Base-by-base conservation (phyloP, 2,797 vertebrate genomes). In the Chromis chromis region DNA sequence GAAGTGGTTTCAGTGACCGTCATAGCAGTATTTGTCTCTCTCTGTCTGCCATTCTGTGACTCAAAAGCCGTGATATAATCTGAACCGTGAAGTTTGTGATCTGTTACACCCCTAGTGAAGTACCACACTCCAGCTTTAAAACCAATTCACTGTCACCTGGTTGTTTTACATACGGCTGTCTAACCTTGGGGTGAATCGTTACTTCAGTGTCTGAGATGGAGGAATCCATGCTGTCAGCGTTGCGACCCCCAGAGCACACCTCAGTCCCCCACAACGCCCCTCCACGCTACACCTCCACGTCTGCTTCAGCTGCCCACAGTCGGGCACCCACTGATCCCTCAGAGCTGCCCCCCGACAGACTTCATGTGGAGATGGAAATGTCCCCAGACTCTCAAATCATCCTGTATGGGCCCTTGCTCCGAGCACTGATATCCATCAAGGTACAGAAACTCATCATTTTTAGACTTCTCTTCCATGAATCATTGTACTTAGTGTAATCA, bases 341-440 rank as follows among this genome's bases (percentile, higher is more conserved):
- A 0, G 96, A 98, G 82, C 95, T 99, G 62, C 97, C 97, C 3
- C 97, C 98, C 0, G 98, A 99, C 72, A 92, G 95, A 48, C 95
- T 99, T 52, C 97, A 97, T 0, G 98, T 99, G 84, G 97, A 99
- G 90, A 95, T 99, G 94, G 98, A 99, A 55, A 95, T 99, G 62
- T 97, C 96, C 12, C 96, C 97, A 2, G 96, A 98, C 88, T 99
- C 98, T 68, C 98, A 98, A 33, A 95, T 99, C 81, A 95, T 95
- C 33, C 95, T 99, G 0, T 99, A 99, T 3, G 98, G 98, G 48
- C 97, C 98, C 49, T 61, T 99, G 52, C 93, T 99, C 39, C 94
- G 95, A 86, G 95, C 97, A 17, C 96, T 99, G 65, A 88, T 99
- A 11, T 95, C 96, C 78, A 95, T 99, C 82, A 99, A 99, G 97